Base-by-base conservation (phyloP, 2,888 invertebrate species). In the Hirtodrosophila confusa region DNA sequence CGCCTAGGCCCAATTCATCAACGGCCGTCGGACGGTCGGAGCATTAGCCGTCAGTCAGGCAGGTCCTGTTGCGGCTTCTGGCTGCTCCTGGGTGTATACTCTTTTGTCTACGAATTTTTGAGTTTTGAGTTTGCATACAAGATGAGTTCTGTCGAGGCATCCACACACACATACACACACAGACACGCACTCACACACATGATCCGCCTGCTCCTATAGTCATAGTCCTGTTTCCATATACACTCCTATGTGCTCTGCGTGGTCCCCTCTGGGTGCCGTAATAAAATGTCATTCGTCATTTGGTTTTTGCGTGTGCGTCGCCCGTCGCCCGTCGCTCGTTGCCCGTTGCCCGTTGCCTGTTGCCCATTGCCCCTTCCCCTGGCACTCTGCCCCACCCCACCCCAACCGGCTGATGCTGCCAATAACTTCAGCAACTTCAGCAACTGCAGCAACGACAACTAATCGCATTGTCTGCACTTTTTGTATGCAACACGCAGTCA, bases 231-330 rank as follows among this genome's bases (percentile, higher is more conserved):
- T 40, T 47, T 23, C 51, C 17, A 39, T 49, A 31, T 31, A 31
- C 3, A 31, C 39, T 57, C 44, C 47, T 53, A 31, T 55, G 39
- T 37, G 44, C 17, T 44, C 49, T 82, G 69, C 69, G 79, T 79
- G 70, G 72, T 75, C 63, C 78, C 84, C 88, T 80, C 80, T 78
- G 84, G 77, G 87, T 85, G 88, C 88, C 87, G 82, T 85, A 86
- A 88, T 88, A 88, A 88, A 85, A 85, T 85, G 88, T 88, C 84
- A 85, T 85, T 88, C 88, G 84, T 88, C 84, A 85, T 85, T 88
- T 88, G 82, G 88, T 88, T 83, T 84, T 88, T 86, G 83, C 87
- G 78, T 86, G 80, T 79, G 83, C 65, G 72, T 71, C 75, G 69
- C 74, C 63, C 50, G 39, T 61, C 45, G 58, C 48, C 51, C 47